Evolutionary conservation across 2,888 invertebrate genomes (phyloP).

Genomic region (Prosapia bicincta): DNA sequence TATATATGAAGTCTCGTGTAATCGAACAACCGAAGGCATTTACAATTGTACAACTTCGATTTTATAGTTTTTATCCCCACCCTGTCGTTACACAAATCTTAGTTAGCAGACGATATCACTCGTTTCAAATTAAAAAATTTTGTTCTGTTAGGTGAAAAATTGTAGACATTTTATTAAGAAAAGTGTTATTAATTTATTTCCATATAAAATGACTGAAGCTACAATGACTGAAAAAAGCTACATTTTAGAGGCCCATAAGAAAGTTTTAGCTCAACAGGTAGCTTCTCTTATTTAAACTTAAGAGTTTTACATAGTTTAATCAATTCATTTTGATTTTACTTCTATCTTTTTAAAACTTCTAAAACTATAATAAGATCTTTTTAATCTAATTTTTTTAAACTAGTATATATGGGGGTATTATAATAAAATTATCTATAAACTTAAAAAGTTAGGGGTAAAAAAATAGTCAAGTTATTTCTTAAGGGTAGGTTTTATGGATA

Average conservation of each 20-base stretch:
- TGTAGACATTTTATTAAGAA: background rate
- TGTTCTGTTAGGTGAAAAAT: background rate
- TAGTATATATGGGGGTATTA: too few species aligned
- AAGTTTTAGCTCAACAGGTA: constrained; percentile 38
- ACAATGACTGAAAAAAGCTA: constrained; percentile 37
- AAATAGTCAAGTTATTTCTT: too few species aligned
- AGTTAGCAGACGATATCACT: constrained; percentile 5
- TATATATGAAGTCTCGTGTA: too few species aligned
- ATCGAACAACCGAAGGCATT: background rate
- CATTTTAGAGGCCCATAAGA: constrained; percentile 38
- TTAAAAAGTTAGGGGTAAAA: too few species aligned
- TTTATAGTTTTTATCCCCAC: background rate
- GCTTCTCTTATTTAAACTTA: constrained; percentile 5
- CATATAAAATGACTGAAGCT: constrained; percentile 8
- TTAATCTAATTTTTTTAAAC: too few species aligned
- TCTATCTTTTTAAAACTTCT: too few species aligned
- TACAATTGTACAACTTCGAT: background rate
- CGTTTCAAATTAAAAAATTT: background rate
- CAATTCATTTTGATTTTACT: too few species aligned
- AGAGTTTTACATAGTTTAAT: too few species aligned
- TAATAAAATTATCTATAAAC: too few species aligned
- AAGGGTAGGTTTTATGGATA: too few species aligned
- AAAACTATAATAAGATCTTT: too few species aligned
- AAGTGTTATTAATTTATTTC: background rate
- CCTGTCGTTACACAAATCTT: background rate